Conservation (phyloP, 2,888 invertebrate species). For the Thelaira solivaga region DNA sequence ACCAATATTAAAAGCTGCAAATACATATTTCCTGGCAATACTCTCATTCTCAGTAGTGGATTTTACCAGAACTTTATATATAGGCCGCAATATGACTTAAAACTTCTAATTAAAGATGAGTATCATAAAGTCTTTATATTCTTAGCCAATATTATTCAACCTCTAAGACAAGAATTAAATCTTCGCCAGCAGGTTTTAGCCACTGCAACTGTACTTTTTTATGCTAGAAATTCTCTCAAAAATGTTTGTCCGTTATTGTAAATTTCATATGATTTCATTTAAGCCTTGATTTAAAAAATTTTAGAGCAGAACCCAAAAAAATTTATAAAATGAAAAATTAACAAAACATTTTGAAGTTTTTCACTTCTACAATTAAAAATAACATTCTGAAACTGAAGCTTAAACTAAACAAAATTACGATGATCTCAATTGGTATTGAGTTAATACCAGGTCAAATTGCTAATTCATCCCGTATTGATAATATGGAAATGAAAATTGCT, state of each 20-base stretch:
- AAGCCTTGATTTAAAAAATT: no score
- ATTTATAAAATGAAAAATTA: no score
- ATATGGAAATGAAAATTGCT: no score
- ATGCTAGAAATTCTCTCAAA: conserved; percentile 95
- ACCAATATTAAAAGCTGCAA: not conserved
- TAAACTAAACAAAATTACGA: no score
- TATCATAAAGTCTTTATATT: conserved; percentile 99
- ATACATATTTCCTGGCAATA: conserved; percentile 93
- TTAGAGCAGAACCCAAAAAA: no score
- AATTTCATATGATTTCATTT: no score
- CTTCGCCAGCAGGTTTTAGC: conserved; percentile 98
- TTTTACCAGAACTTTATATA: conserved; percentile 96
- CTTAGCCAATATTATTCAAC: conserved; percentile 91
- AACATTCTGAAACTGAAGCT: no score
- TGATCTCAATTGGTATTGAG: no score
- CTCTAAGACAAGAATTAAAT: conserved; percentile 95
- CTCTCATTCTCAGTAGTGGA: conserved; percentile 99
- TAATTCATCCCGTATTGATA: no score
- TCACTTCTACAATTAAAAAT: no score
- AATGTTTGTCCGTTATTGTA: conserved; percentile 96
- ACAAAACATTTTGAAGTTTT: no score
- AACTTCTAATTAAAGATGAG: conserved; percentile 93
- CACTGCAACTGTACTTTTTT: conserved; percentile 98
- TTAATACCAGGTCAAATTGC: no score
- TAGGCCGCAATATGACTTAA: conserved; percentile 94